These are phyloP conservation scores for Corythornis madagascariensis DNA, from an alignment of 2,113 vertebrate genomes.

Conservation along the genomic window DNA sequence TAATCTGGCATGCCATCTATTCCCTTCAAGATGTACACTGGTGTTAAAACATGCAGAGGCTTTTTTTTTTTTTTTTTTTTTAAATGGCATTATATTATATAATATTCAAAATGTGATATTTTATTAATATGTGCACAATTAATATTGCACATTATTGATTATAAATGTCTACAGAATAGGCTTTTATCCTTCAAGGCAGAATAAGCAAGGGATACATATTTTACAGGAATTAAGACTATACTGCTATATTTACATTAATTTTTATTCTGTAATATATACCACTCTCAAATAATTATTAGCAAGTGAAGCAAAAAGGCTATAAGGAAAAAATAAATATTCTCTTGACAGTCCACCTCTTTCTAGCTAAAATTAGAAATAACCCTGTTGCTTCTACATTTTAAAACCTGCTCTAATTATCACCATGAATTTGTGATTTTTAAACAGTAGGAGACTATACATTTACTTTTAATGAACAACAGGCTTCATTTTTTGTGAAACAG, in stretches of 20 bases:
- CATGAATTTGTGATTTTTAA: constrained; percentile 42
- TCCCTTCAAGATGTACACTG: neutral
- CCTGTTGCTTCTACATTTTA: constrained; percentile 19
- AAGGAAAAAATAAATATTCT: constrained; percentile 9
- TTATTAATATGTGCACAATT: too few relatives aligned
- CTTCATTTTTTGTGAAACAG: neutral
- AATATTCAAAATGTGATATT: neutral
- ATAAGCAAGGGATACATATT: neutral
- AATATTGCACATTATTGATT: neutral
- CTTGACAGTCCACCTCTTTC: constrained; percentile 20
- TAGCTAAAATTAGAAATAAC: constrained; percentile 29
- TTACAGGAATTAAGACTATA: neutral
- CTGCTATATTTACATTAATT: neutral
- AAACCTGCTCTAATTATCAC: constrained; percentile 54
- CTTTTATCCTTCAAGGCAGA: neutral
- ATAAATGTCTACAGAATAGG: neutral
- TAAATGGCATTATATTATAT: neutral
- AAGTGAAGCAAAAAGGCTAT: constrained; percentile 3
- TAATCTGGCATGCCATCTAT: neutral
- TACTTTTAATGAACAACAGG: constrained; percentile 55
- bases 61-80: too few relatives aligned
- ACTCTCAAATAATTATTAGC: constrained; percentile 1
- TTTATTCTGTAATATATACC: neutral
- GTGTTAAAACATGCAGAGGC: neutral
- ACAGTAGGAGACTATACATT: constrained; percentile 28